phyloP scores from a whole-genome alignment of 2,113 vertebrate species.

The Microcebus griseorufus region DNA sequence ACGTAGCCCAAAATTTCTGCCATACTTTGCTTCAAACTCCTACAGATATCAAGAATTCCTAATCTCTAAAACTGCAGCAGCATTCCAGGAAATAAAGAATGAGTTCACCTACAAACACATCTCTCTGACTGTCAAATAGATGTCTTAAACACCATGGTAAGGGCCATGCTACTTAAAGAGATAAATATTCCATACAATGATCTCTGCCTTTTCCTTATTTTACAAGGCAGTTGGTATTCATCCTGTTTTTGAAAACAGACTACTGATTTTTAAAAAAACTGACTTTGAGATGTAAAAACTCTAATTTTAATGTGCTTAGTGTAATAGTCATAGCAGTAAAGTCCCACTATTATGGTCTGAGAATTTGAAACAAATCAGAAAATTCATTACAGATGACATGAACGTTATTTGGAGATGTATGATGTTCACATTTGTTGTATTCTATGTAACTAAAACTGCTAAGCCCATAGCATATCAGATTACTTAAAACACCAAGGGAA shows the following conservation, averaged over 20 bases:
- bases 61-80: not conserved
- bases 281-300: not conserved
- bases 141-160: not conserved
- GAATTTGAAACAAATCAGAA: not conserved
- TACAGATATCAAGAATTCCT: not conserved
- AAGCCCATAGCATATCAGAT: not conserved
- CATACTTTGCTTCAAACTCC: not conserved
- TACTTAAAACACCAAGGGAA: constrained; percentile 14
- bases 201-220: not conserved
- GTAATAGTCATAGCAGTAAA: not conserved
- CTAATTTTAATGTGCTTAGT: not conserved
- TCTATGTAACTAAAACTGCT: not conserved
- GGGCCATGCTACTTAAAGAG: not conserved
- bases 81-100: not conserved
- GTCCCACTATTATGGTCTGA: not conserved
- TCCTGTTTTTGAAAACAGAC: not conserved
- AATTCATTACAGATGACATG: not conserved
- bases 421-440: not conserved
- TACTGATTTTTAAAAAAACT: not conserved
- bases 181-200: not conserved
- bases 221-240: not conserved
- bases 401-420: not conserved
- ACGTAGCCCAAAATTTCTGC: not conserved
- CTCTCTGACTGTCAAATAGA: not conserved
- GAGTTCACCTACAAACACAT: not conserved